Conservation (phyloP, 2,797 vertebrate genomes). For the Leuciscus waleckii region DNA sequence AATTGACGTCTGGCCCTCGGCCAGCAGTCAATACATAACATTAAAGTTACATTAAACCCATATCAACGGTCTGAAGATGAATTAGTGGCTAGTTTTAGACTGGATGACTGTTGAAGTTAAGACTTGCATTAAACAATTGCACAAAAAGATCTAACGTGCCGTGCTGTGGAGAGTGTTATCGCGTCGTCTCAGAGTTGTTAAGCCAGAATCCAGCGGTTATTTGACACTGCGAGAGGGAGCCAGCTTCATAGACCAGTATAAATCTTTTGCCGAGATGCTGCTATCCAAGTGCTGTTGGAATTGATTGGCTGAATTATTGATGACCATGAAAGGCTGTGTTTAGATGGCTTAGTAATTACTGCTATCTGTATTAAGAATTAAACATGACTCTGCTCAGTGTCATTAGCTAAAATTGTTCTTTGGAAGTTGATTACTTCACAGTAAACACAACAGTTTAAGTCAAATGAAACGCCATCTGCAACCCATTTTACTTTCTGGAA, state of each 20-base stretch:
- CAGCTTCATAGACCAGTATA: background rate
- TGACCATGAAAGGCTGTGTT: constrained; percentile 46
- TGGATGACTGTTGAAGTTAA: constrained; percentile 19
- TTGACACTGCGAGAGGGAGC: background rate
- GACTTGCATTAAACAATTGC: background rate
- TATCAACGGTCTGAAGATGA: constrained; percentile 24
- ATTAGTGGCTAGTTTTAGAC: constrained; percentile 6
- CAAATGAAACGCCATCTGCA: background rate
- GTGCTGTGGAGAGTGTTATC: background rate
- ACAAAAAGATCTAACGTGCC: background rate
- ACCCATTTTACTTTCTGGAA: background rate
- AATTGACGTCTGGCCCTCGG: background rate
- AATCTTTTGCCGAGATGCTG: constrained; percentile 11
- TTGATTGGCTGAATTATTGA: constrained; percentile 58
- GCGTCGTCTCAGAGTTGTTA: background rate
- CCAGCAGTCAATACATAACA: constrained; percentile 32
- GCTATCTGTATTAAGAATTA: constrained; percentile 48
- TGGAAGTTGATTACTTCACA: constrained; percentile 21
- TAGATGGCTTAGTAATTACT: constrained; percentile 57
- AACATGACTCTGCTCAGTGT: constrained; percentile 7
- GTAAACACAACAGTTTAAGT: constrained; percentile 3
- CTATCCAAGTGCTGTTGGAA: constrained; percentile 31
- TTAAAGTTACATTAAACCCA: constrained; percentile 33
- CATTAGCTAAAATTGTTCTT: constrained; percentile 38
- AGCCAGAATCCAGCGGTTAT: background rate